phyloP scores from a whole-genome alignment of 2,888 invertebrate species.

The Halictus quadricinctus region DNA sequence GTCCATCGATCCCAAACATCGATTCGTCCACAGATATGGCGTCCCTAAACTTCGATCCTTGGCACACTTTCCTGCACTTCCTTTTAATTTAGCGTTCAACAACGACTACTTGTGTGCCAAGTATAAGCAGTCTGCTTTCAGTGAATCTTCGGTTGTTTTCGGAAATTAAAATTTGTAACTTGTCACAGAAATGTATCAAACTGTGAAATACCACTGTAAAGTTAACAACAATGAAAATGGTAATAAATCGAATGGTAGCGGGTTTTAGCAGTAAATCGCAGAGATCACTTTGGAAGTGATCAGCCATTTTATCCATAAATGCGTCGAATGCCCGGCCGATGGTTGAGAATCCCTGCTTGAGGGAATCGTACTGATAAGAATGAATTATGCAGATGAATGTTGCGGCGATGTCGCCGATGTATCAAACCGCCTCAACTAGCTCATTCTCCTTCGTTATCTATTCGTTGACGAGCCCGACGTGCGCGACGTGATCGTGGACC shows the following conservation, averaged over 20 bases:
- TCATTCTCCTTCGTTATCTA: constrained; percentile 82
- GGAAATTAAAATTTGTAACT: not conserved
- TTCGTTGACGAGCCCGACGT: constrained; percentile 81
- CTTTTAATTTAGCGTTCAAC: not conserved
- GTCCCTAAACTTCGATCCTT: not conserved
- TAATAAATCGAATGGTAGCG: not conserved
- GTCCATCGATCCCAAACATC: constrained; percentile 6
- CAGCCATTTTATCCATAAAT: not conserved
- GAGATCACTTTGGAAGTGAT: too few relatives aligned
- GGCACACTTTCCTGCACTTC: not conserved
- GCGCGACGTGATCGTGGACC: constrained; percentile 79
- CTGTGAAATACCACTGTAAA: too few relatives aligned
- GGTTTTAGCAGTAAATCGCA: not conserved
- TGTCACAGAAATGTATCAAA: not conserved
- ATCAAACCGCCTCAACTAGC: constrained; percentile 81
- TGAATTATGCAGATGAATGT: constrained; percentile 81
- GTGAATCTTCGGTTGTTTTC: not conserved
- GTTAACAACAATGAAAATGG: not conserved
- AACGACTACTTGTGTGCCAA: not conserved
- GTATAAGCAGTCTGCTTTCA: not conserved
- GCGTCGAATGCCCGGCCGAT: not conserved
- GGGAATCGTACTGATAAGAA: constrained; percentile 80
- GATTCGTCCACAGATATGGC: not conserved
- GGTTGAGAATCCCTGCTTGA: constrained; percentile 77
- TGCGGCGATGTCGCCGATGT: constrained; percentile 81